A percentile compares a stretch with the other conserved stretches of the same genome.
These are phyloP conservation scores for Gryon sp. DNA, from an alignment of 1,140 invertebrate genomes.

Conservation along the genomic window DNA sequence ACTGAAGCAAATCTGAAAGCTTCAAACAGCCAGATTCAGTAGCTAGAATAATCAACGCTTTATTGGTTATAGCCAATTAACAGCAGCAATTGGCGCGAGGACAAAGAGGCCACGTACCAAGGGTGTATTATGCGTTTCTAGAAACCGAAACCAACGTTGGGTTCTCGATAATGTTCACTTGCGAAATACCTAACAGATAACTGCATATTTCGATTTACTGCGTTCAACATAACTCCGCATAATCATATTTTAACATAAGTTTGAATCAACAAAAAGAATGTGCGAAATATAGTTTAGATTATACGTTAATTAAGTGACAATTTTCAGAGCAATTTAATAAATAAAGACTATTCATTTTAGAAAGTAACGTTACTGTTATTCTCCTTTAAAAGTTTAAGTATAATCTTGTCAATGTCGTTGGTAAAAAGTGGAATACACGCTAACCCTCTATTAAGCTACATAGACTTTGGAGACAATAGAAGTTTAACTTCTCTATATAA, in stretches of 20 bases:
- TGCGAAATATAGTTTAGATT: too few relatives aligned
- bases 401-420: slow-evolving; percentile 23
- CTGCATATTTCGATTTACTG: slow-evolving; percentile 19
- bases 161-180: slow-evolving; percentile 30
- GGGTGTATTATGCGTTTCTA: slow-evolving; percentile 56
- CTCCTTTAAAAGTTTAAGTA: slow-evolving; percentile 25
- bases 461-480: slow-evolving; percentile 32
- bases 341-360: slow-evolving; percentile 40
- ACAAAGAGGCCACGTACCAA: slow-evolving; percentile 69
- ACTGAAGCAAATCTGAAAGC: background rate
- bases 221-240: too few relatives aligned
- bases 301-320: too few relatives aligned
- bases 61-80: slow-evolving; percentile 76
- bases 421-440: slow-evolving; percentile 26
- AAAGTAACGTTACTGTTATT: slow-evolving; percentile 23
- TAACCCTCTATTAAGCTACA: slow-evolving; percentile 13
- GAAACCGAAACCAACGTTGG: slow-evolving; percentile 43
- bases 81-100: slow-evolving; percentile 73
- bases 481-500: slow-evolving; percentile 40
- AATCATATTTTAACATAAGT: too few relatives aligned
- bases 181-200: slow-evolving; percentile 24
- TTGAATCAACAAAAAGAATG: too few relatives aligned
- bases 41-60: slow-evolving; percentile 73
- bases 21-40: slow-evolving; percentile 1
- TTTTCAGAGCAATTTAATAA: too few relatives aligned